These are phyloP conservation scores for Trachops cirrhosus DNA, from an alignment of 2,797 vertebrate species.

Conservation along the genomic window DNA sequence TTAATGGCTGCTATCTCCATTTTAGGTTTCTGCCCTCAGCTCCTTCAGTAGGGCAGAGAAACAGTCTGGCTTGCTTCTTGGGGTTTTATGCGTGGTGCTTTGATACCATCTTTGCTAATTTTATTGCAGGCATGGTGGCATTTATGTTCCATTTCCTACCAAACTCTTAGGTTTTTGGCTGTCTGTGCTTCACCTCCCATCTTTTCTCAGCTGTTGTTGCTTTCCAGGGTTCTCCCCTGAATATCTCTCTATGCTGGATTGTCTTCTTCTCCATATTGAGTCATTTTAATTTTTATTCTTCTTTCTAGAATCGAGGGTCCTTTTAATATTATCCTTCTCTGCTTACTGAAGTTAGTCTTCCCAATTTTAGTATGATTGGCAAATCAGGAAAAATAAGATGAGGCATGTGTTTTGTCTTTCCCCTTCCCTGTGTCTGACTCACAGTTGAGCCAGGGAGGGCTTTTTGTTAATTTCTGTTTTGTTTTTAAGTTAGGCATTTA, in stretches of 20 bases:
- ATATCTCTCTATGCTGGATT: conserved; percentile 35
- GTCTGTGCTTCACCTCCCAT: background rate
- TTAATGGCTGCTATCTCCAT: background rate
- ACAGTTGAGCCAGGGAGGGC: background rate
- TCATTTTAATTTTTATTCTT: conserved; percentile 70
- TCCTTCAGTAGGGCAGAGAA: background rate
- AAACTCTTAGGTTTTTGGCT: conserved; percentile 46
- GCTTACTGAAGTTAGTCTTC: background rate
- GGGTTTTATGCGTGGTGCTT: background rate
- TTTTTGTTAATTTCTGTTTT: conserved; percentile 61
- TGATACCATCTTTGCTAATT: conserved; percentile 27
- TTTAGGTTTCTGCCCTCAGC: background rate
- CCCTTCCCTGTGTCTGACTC: background rate
- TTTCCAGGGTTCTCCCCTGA: conserved; percentile 63
- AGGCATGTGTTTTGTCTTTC: background rate
- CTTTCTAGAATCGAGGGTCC: conserved; percentile 71
- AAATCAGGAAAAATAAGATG: background rate
- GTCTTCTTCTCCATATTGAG: conserved; percentile 71
- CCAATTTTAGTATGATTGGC: conserved; percentile 34
- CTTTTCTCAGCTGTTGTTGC: conserved; percentile 63
- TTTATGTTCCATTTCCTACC: conserved; percentile 1
- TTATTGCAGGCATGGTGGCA: background rate
- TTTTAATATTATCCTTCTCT: conserved; percentile 42
- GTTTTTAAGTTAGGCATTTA: conserved; percentile 59
- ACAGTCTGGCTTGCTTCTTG: background rate